Base-by-base conservation (phyloP, 2,113 vertebrate genomes). In the Craseonycteris thonglongyai region DNA sequence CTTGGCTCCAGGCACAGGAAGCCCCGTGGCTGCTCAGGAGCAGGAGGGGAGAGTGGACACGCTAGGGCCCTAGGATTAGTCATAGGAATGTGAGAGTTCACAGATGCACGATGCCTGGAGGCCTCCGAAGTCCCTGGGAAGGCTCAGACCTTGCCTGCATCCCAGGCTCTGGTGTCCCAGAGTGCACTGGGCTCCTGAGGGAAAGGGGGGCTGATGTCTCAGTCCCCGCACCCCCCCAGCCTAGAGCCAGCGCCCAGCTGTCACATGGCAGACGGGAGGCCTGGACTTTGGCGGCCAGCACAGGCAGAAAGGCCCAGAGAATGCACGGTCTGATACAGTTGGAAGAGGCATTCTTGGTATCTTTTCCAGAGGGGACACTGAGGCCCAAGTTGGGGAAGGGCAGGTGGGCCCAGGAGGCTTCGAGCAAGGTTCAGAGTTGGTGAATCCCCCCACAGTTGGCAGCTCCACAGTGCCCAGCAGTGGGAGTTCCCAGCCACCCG, bases 381-480 rank as follows among this genome's bases (percentile, higher is more conserved):
- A 66, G 83, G 66, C 42, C 45, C 24, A 1, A 71, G 28, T 13
- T 14, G 21, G 30, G 63, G n/a, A 40, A 61, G 30, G 49, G 51
- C 2, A 15, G 45, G 56, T n/a, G 42, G 35, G 69, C 45, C 58
- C 33, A 21, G 33, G 51, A 86, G 22, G 30, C 69, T 3, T 0
- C 2, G 0, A 66, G 14, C 72, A 5, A n/a, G 56, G n/a, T 45
- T 93, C 79, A 88, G 66, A 71, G n/a, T 49, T 54, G 18, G 7
- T 33, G 33, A 22, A 91, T 78, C 80, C 84, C 97, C 96, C 97
- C 96, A 98, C 96, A 98, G 98, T 96, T 49, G 95, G 96, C 93
- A 96, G 98, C 98, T 98, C 97, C 93, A 98, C 98, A 93, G 96
- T 97, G 69, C 97, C 99, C 96, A 97, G 98, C 97, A 93, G 97